Evolutionary conservation across 2,797 vertebrate genomes (phyloP), one percentile per base, ranked within the genome.

Genomic region (Tragopan temminckii): DNA sequence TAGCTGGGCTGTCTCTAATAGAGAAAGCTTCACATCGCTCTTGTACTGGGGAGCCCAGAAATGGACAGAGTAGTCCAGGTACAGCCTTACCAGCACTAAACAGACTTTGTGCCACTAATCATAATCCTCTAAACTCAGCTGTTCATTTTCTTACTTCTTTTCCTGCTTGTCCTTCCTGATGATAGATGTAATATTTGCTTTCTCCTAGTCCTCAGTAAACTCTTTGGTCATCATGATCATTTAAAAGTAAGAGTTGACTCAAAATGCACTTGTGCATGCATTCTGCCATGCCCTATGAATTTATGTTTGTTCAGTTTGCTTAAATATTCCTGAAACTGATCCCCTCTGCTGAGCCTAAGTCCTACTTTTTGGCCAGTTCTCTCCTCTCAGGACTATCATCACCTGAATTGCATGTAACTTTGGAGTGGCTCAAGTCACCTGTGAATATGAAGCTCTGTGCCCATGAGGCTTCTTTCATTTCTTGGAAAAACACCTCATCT

Each of bases 101-200:
- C 11, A 62, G 27, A 21, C 14, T 77, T 69, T 48, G 19, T 67
- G 29, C 7, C 7, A 9, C 11, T 74, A 19, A 4, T 59, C 25
- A 29, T 11, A 63, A 29, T 15, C 4, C 1, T 19, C 13, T 33
- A 13, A 81, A 19, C 2, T 29, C 31, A 90, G 3, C 1, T 74
- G 3, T 74, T 66, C 16, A 8, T 13, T 13, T 35, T 63, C 29
- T 5, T 66, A 35, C 21, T 66, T 67, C 5, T 24, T 18, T 63
- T 81, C 9, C 4, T 53, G 25, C 11, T 85, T 85, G 71, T 57
- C 0, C 0, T 45, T 62, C 9, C 45, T 61, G 11, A 14, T 36
- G 7, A 50, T 5, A 59, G 5, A 15, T 43, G 5, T 11, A 6
- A 15, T 36, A n/a, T 3, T 63, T 77, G 2, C 20, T 69, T 88